phyloP scores from a whole-genome alignment of 2,888 invertebrate species.

The Diploptera punctata region DNA sequence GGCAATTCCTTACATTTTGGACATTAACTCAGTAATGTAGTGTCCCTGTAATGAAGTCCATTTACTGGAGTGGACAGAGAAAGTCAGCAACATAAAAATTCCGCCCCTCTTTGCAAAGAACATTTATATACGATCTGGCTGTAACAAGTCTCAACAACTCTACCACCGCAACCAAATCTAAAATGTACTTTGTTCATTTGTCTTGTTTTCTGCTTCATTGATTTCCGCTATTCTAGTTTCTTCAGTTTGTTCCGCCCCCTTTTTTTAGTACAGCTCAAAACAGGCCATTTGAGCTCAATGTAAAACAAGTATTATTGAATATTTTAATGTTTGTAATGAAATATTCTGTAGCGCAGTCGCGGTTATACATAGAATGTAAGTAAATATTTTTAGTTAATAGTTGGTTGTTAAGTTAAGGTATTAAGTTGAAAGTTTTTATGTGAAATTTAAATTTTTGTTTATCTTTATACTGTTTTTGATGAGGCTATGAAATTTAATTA shows the following conservation, averaged over 20 bases:
- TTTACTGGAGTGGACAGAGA: slow-evolving; percentile 7
- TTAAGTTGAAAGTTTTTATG: too few species aligned
- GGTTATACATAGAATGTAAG: too few species aligned
- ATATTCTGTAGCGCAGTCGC: too few species aligned
- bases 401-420: too few species aligned
- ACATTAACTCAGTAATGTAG: not conserved
- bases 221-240: slow-evolving; percentile 4
- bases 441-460: too few species aligned
- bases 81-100: not conserved
- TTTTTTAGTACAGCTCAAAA: slow-evolving; percentile 1
- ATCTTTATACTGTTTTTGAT: too few species aligned
- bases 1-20: not conserved
- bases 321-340: too few species aligned
- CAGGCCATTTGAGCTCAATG: not conserved
- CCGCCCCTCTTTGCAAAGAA: slow-evolving; percentile 2
- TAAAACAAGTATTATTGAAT: not conserved
- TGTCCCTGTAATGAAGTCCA: slow-evolving; percentile 11
- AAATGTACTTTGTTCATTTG: slow-evolving; percentile 29
- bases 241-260: slow-evolving; percentile 1
- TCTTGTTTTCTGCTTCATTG: slow-evolving; percentile 31
- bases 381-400: too few species aligned
- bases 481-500: too few species aligned
- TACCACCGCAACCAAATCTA: slow-evolving; percentile 6
- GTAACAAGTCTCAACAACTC: not conserved
- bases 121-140: slow-evolving; percentile 19